Base-by-base conservation (phyloP, 2,797 vertebrate species). In the Arrhamphus sclerolepis region DNA sequence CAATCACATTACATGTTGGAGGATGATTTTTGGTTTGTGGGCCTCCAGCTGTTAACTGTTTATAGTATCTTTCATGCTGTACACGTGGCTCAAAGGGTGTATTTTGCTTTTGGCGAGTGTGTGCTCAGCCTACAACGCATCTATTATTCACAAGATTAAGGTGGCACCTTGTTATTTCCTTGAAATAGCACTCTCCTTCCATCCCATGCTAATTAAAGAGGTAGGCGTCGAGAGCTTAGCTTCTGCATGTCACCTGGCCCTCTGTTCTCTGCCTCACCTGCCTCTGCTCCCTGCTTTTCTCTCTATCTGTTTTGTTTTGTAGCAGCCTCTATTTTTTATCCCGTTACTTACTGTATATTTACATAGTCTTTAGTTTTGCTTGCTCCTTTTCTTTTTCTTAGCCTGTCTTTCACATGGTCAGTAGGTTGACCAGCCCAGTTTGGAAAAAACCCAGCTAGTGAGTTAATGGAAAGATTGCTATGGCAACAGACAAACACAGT, bases 381-480 rank as follows among this genome's bases (percentile, higher is more conserved):
- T n/a, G 13, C 53, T 39, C 46, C 20, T 58, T 57, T 29, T 66
- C 53, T 50, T 46, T 70, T 64, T 67, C 60, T 68, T 71, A 2
- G 9, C 68, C 63, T 17, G 55, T 68, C 82, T 72, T 65, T 78
- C 68, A 55, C 54, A 78, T 64, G 71, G 79, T 78, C 71, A 68
- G 75, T 67, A 72, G 72, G 63, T 79, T 75, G 75, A 81, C 76
- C 48, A 65, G 69, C 59, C 54, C 68, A 65, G 70, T 80, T 80
- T 79, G 89, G 85, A 89, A 89, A 88, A 87, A 74, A 50, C 80
- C 79, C 46, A 66, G 76, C 60, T 70, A 56, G 69, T 90, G 90
- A 91, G 71, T 89, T 86, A 80, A 90, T 91, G 90, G 87, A 90
- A 90, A 87, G 55, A 83, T 85, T 77, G 54, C 84, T 79, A 83